Evolutionary conservation across 2,797 vertebrate species (phyloP).

Genomic region (Ceyx erithaca): DNA sequence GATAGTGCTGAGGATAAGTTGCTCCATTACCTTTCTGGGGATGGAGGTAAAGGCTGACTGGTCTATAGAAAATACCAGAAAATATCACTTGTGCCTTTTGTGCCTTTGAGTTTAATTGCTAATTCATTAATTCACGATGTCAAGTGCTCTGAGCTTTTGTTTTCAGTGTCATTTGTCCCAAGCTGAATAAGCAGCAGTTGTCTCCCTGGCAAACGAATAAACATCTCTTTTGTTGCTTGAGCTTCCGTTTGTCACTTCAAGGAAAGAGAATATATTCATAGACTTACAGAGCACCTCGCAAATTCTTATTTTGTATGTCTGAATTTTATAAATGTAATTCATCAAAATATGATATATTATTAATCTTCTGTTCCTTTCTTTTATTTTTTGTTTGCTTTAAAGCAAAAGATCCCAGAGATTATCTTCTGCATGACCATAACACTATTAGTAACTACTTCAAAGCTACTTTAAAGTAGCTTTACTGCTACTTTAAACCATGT

Average conservation of each 20-base stretch:
- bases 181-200: not conserved
- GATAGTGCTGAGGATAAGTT: too few relatives aligned
- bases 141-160: constrained; percentile 30
- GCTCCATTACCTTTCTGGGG: too few relatives aligned
- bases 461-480: not conserved
- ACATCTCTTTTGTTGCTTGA: not conserved
- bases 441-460: not conserved
- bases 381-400: not conserved
- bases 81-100: constrained; percentile 16
- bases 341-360: not conserved
- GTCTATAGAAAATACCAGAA: not conserved
- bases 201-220: not conserved
- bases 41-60: too few relatives aligned
- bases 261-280: not conserved
- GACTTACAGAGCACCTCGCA: not conserved
- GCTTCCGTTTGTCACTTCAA: not conserved
- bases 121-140: not conserved
- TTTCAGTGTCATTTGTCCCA: constrained; percentile 22
- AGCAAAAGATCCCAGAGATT: not conserved
- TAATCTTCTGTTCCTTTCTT: not conserved
- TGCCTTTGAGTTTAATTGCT: not conserved
- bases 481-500: not conserved
- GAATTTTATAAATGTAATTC: not conserved
- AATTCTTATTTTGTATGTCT: not conserved
- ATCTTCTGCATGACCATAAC: not conserved